These are phyloP conservation scores for Myotis lucifugus DNA, from an alignment of 2,113 vertebrate genomes.

Conservation along the genomic window DNA sequence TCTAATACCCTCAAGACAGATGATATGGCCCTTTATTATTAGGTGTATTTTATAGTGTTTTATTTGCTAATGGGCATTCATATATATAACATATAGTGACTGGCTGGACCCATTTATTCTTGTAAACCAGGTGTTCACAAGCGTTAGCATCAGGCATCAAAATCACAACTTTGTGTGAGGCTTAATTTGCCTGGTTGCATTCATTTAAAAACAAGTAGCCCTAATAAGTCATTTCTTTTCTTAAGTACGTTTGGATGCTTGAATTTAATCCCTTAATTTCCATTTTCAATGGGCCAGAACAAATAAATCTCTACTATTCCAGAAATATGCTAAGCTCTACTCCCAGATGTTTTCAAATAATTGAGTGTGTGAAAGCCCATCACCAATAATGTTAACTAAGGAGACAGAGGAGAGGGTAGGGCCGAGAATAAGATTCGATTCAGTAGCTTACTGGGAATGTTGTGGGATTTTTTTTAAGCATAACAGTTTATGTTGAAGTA, in stretches of 20 bases:
- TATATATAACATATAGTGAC: background rate
- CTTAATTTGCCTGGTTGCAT: background rate
- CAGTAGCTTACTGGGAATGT: background rate
- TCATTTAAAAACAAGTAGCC: constrained; percentile 6
- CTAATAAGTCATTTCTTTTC: constrained; percentile 45
- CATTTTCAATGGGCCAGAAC: background rate
- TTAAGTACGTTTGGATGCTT: background rate
- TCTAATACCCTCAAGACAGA: background rate
- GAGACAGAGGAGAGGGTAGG: accelerated
- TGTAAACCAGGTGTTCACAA: background rate
- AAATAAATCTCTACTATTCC: background rate
- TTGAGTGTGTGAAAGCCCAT: background rate
- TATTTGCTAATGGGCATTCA: background rate
- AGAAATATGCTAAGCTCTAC: constrained; percentile 4
- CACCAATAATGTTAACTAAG: background rate
- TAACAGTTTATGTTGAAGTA: background rate
- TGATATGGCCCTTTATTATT: background rate
- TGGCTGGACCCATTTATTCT: background rate
- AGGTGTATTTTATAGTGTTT: background rate
- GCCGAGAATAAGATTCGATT: background rate
- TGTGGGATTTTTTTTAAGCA: background rate
- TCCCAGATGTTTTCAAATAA: background rate
- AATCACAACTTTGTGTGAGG: background rate
- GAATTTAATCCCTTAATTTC: constrained; percentile 33
- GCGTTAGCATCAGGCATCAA: background rate